These are phyloP conservation scores for Phoenicopterus ruber DNA, from an alignment of 2,113 vertebrate species.

Conservation along the genomic window DNA sequence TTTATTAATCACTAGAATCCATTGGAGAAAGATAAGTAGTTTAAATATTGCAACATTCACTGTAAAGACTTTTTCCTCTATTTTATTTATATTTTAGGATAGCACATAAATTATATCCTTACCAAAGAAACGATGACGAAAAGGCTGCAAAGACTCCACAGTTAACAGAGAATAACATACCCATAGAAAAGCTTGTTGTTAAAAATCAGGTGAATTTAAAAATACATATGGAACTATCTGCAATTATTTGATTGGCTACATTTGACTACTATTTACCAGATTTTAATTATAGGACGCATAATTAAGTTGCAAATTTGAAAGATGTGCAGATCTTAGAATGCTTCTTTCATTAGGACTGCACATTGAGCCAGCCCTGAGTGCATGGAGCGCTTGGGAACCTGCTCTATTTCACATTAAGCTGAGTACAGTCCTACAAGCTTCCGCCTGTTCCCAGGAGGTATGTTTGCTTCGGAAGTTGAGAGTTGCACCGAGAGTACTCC, in stretches of 20 bases:
- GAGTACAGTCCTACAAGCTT: not conserved
- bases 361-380: not conserved
- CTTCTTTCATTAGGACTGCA: not conserved
- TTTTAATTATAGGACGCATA: not conserved
- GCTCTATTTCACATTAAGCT: not conserved
- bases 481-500: not conserved
- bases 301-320: not conserved
- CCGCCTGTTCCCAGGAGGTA: accelerated
- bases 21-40: not conserved
- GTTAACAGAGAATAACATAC: not conserved
- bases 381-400: not conserved
- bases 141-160: not conserved
- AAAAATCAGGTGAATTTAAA: not conserved
- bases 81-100: not conserved
- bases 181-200: not conserved
- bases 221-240: not conserved
- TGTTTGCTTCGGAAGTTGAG: not conserved
- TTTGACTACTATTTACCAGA: not conserved
- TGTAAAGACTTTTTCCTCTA: not conserved
- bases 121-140: not conserved
- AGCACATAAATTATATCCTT: not conserved
- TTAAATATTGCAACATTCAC: not conserved
- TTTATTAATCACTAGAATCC: not conserved
- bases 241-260: not conserved
- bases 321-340: not conserved